Conservation (phyloP, 1,140 invertebrate species). For the Macrostomum lignano region DNA sequence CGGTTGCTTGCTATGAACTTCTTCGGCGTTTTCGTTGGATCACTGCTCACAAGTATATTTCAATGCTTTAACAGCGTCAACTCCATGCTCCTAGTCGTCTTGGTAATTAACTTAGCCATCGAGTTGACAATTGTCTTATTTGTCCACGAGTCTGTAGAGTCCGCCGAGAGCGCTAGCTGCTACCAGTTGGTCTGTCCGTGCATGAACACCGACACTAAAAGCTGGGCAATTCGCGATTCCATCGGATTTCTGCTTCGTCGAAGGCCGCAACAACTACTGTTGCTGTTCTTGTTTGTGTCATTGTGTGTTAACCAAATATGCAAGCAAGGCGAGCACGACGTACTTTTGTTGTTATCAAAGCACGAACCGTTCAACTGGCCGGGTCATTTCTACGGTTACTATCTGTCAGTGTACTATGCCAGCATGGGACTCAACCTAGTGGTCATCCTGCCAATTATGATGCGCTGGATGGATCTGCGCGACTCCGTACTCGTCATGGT, state of each 20-base stretch:
- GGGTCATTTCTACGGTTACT: constrained; percentile 20
- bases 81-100: constrained; percentile 12
- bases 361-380: constrained; percentile 16
- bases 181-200: constrained; percentile 1
- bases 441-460: constrained; percentile 16
- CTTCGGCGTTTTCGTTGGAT: constrained; percentile 20
- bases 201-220: background rate
- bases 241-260: too few species aligned
- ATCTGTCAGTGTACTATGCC: constrained; percentile 19
- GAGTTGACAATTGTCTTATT: constrained; percentile 11
- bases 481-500: constrained; percentile 15
- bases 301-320: constrained; percentile 13
- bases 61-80: constrained; percentile 12
- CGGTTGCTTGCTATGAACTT: constrained; percentile 22
- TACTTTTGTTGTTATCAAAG: constrained; percentile 17
- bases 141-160: background rate
- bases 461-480: constrained; percentile 10
- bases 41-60: constrained; percentile 15
- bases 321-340: constrained; percentile 20
- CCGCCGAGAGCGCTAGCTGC: constrained; percentile 6
- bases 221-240: too few species aligned
- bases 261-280: background rate
- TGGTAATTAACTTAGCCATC: constrained; percentile 11
- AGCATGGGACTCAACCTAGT: constrained; percentile 16
- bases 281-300: constrained; percentile 11